A percentile compares a stretch with the other conserved stretches of the same genome.
Conservation (phyloP, 1,140 invertebrate genomes). For the Leptestheria dahalacensis region DNA sequence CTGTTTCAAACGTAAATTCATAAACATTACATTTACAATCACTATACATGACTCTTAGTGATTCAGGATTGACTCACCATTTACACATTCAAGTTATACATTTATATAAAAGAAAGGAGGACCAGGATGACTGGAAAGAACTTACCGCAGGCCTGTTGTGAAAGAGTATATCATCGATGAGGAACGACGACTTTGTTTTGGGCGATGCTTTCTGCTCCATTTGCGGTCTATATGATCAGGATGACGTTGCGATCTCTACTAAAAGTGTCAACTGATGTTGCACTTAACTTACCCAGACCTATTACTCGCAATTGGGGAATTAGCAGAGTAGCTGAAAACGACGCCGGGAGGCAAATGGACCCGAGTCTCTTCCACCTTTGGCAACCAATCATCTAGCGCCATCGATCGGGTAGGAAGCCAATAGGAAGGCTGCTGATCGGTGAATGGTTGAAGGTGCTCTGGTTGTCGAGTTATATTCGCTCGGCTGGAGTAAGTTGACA, state of each 20-base stretch:
- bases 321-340: not conserved
- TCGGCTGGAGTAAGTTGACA: not conserved
- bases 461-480: not conserved
- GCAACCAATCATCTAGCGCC: not conserved
- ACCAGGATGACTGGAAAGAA: too few species aligned
- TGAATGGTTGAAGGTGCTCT: not conserved
- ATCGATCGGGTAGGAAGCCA: not conserved
- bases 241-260: not conserved
- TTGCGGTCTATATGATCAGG: not conserved
- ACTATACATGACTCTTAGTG: too few species aligned
- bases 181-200: conserved; percentile 38
- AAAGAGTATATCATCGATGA: conserved; percentile 66
- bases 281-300: not conserved
- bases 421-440: not conserved
- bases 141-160: conserved; percentile 34
- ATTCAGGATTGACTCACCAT: too few species aligned
- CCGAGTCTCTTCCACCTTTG: too few species aligned
- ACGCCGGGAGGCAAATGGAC: not conserved
- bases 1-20: too few species aligned
- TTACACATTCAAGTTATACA: too few species aligned
- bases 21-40: too few species aligned
- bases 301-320: not conserved
- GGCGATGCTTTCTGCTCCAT: not conserved
- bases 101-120: too few species aligned
- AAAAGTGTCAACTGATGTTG: not conserved